Conservation (phyloP, 1,140 invertebrate species). For the Plutomurus gul region DNA sequence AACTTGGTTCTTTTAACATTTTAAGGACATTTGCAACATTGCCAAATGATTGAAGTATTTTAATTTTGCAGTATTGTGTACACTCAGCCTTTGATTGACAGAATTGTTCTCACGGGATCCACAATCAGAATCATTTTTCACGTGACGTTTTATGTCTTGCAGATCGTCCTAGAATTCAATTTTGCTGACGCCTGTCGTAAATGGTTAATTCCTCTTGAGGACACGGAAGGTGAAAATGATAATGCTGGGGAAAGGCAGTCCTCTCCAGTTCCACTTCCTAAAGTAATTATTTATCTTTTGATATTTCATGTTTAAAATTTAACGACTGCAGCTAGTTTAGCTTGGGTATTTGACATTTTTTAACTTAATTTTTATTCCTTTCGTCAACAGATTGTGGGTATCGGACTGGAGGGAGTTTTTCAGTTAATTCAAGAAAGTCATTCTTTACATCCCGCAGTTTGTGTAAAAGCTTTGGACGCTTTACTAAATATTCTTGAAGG, state of each 20-base stretch:
- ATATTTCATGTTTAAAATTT: background rate
- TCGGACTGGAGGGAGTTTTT: slow-evolving; percentile 88
- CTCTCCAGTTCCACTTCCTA: slow-evolving; percentile 65
- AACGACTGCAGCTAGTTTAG: no score
- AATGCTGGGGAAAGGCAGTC: slow-evolving; percentile 55
- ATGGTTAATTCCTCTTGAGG: slow-evolving; percentile 61
- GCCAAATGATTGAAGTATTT: no score
- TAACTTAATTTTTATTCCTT: background rate
- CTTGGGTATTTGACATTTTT: background rate
- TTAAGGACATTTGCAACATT: no score
- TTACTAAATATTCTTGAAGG: slow-evolving; percentile 90
- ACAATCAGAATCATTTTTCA: no score
- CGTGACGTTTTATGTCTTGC: slow-evolving; percentile 61
- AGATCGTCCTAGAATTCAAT: slow-evolving; percentile 48
- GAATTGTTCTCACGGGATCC: no score
- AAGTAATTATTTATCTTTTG: slow-evolving; percentile 60
- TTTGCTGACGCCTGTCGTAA: slow-evolving; percentile 47
- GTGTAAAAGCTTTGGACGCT: slow-evolving; percentile 82
- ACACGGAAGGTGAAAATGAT: slow-evolving; percentile 66
- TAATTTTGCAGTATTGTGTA: no score
- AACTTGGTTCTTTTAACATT: no score
- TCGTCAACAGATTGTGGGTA: slow-evolving; percentile 78
- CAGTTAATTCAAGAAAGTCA: slow-evolving; percentile 86
- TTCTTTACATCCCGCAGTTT: slow-evolving; percentile 76
- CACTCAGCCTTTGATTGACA: no score